A percentile compares a stretch with the other conserved stretches of the same genome.
phyloP scores from a whole-genome alignment of 2,888 invertebrate genomes.

The Ernsta delagoae region DNA sequence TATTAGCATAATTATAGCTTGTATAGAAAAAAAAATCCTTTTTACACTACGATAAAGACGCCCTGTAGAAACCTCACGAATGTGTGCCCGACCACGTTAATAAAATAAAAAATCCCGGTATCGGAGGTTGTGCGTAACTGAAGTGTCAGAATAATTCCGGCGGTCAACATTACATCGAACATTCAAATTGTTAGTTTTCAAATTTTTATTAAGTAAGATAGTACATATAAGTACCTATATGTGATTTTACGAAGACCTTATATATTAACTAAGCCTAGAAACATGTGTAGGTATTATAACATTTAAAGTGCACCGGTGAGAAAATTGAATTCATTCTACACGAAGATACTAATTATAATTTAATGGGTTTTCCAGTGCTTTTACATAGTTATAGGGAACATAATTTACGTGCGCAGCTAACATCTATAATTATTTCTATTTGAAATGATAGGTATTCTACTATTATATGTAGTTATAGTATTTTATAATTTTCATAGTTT shows the following conservation, averaged over 20 bases:
- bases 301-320: conserved; percentile 57
- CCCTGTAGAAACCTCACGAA: conserved; percentile 45
- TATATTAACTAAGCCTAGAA: conserved; percentile 20
- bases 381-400: conserved; percentile 44
- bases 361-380: conserved; percentile 41
- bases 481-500: conserved; percentile 38
- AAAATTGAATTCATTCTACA: conserved; percentile 32
- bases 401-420: conserved; percentile 44
- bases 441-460: conserved; percentile 52
- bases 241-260: conserved; percentile 23
- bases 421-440: conserved; percentile 70
- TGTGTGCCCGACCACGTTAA: conserved; percentile 33
- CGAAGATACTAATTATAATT: conserved; percentile 29
- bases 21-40: conserved; percentile 23
- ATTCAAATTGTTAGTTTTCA: conserved; percentile 63
- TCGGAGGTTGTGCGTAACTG: conserved; percentile 27
- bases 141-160: conserved; percentile 46
- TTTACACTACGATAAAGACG: conserved; percentile 41
- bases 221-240: neutral
- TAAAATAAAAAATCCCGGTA: conserved; percentile 22
- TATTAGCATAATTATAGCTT: conserved; percentile 1
- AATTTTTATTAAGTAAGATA: conserved; percentile 5
- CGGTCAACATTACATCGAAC: conserved; percentile 81
- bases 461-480: conserved; percentile 39
- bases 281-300: conserved; percentile 41